A percentile compares a stretch with the other conserved stretches of the same genome.
phyloP scores from a whole-genome alignment of 35 echinoderm and acorn worm species.

The Heliocidaris tuberculata region DNA sequence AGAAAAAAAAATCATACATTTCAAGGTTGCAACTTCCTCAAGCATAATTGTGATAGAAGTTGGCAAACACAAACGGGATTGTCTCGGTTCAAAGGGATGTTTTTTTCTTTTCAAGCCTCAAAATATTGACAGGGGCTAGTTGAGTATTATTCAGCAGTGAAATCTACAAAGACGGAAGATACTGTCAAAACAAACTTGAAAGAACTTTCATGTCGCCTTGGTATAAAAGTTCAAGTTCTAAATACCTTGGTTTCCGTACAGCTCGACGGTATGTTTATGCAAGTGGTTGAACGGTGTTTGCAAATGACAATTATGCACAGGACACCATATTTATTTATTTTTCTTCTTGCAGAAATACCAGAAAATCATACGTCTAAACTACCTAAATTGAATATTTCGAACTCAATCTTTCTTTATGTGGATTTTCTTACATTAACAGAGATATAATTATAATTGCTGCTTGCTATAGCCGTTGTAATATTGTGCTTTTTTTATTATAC shows the following conservation, averaged over 20 bases:
- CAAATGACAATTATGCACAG: background rate
- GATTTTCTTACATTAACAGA: too few relatives aligned
- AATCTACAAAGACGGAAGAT: background rate
- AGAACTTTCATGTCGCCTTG: background rate
- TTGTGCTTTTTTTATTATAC: too few relatives aligned
- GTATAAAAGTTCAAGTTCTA: constrained; percentile 10
- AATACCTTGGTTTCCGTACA: background rate
- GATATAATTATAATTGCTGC: too few relatives aligned
- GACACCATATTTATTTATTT: background rate
- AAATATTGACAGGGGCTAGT: background rate
- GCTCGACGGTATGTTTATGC: background rate
- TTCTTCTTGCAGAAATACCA: too few relatives aligned
- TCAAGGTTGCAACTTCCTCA: background rate
- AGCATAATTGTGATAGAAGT: background rate
- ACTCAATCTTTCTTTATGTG: too few relatives aligned
- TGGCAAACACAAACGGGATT: background rate
- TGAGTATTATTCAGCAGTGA: background rate
- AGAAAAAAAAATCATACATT: background rate
- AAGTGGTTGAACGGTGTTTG: background rate
- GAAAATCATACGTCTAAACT: too few relatives aligned
- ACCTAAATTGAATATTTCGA: too few relatives aligned
- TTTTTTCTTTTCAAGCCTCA: background rate
- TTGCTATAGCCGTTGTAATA: too few relatives aligned
- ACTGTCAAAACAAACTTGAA: background rate
- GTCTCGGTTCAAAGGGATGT: background rate